These are phyloP conservation scores for Plagodis dolabraria DNA, from an alignment of 2,888 invertebrate species.

Conservation along the genomic window DNA sequence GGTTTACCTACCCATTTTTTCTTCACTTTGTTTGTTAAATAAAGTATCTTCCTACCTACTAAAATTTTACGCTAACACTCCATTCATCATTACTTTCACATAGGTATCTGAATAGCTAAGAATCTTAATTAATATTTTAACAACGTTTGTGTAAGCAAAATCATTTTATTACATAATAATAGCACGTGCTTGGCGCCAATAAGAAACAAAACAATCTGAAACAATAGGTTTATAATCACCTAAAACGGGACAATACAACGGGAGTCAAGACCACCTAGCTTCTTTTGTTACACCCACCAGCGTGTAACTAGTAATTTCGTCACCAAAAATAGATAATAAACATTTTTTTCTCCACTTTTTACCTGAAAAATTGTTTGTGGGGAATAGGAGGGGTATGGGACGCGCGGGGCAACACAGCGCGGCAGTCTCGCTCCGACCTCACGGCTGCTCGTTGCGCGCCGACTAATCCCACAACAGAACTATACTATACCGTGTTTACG, in stretches of 20 bases:
- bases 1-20: no score
- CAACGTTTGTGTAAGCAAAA: no score
- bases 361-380: slow-evolving; percentile 62
- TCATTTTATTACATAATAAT: slow-evolving; percentile 3
- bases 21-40: no score
- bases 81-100: no score
- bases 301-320: slow-evolving; percentile 32
- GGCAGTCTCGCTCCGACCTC: slow-evolving; percentile 70
- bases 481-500: slow-evolving; percentile 33
- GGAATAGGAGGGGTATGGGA: slow-evolving; percentile 56
- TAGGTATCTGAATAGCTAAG: no score
- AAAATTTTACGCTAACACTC: no score
- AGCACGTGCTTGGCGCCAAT: slow-evolving; percentile 31
- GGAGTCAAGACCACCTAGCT: slow-evolving; percentile 36
- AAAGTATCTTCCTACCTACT: no score
- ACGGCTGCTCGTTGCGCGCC: slow-evolving; percentile 53
- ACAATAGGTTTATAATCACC: slow-evolving; percentile 28
- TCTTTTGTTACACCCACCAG: slow-evolving; percentile 24
- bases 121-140: no score
- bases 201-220: slow-evolving; percentile 21
- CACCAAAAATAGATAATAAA: slow-evolving; percentile 41
- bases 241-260: slow-evolving; percentile 16
- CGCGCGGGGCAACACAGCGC: slow-evolving; percentile 64
- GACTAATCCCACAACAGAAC: slow-evolving; percentile 36
- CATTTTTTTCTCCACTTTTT: slow-evolving; percentile 60